Conservation (phyloP, 30 jellyfish, hydroid and myxozoan genomes). For the Cassiopea andromeda region DNA sequence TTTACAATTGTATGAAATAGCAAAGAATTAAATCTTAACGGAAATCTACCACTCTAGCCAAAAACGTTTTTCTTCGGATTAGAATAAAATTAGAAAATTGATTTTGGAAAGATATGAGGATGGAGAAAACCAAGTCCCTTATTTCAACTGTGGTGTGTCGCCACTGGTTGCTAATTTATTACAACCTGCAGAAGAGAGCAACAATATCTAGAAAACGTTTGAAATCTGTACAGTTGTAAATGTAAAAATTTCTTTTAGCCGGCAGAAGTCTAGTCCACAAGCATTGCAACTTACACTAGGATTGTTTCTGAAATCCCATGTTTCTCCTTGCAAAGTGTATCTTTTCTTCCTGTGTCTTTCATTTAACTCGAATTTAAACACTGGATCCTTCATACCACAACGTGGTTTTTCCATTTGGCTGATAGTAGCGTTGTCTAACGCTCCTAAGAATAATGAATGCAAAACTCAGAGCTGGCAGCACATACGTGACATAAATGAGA, state of each 20-base stretch:
- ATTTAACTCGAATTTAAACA: background rate
- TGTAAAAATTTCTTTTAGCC: too few relatives aligned
- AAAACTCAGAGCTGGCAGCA: background rate
- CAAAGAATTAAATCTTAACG: background rate
- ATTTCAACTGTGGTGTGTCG: too few relatives aligned
- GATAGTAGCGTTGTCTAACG: slow-evolving; percentile 66
- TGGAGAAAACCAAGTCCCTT: too few relatives aligned
- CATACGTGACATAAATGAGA: background rate
- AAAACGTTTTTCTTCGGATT: too few relatives aligned
- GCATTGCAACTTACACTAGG: slow-evolving; percentile 7
- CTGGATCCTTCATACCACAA: slow-evolving; percentile 84
- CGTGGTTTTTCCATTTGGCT: slow-evolving; percentile 79
- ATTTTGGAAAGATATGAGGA: too few relatives aligned
- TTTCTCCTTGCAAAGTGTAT: slow-evolving; percentile 80
- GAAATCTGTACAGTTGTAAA: too few relatives aligned
- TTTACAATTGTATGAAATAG: background rate
- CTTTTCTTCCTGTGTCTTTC: slow-evolving; percentile 52
- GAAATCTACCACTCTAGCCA: background rate
- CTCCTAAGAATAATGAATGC: slow-evolving; percentile 30
- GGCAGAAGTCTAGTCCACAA: too few relatives aligned
- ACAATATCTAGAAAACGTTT: too few relatives aligned
- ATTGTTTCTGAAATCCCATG: slow-evolving; percentile 47
- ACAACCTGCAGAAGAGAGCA: too few relatives aligned
- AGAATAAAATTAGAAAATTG: too few relatives aligned
- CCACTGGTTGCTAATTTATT: too few relatives aligned